Evolutionary conservation across 2,888 invertebrate genomes (phyloP), one percentile per base, ranked within the genome.

Genomic region (Palloptera scutellata): DNA sequence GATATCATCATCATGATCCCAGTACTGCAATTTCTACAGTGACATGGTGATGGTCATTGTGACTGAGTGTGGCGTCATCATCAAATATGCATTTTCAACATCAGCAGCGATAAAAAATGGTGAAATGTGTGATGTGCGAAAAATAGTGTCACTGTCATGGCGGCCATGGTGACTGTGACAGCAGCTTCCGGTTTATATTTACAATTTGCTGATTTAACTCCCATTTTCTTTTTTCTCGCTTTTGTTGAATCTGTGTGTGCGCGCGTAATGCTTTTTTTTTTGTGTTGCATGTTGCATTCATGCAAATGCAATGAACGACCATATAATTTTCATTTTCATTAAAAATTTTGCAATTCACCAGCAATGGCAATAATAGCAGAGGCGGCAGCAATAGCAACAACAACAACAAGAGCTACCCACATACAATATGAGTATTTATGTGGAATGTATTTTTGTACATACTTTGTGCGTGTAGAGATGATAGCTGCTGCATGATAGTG

Each of bases 21-120:
- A 30, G n/a, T n/a, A n/a, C n/a, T n/a, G n/a, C n/a, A n/a, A n/a
- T n/a, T n/a, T n/a, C 30, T 30, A 30, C 30, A 30, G 30, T 30
- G 30, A 30, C 30, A 30, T 30, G 30, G 30, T 30, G 30, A 30
- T 30, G 30, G 30, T 30, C 3, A 30, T 30, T 30, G 30, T 30
- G 6, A 30, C 30, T 30, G 30, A 30, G 30, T 30, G 30, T 30
- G n/a, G 48, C 45, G 12, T 61, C 61, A 61, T 61, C 62, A 55
- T 54, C 63, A 63, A 40, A 54, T 43, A 61, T 61, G 53, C 62
- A 62, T 62, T 43, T 42, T 17, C 15, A 17, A 41, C 15, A 20
- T 6, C 53, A 53, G 3, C 30, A 30, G n/a, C 55, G 20, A n/a
- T 30, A 20, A 11, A 55, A 30, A 30, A 13, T 13, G 55, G 55